Percentiles rank a stretch among this genome's conserved stretches.
Conservation (phyloP, 2,888 invertebrate species). For the Cryptocephalus primarius region DNA sequence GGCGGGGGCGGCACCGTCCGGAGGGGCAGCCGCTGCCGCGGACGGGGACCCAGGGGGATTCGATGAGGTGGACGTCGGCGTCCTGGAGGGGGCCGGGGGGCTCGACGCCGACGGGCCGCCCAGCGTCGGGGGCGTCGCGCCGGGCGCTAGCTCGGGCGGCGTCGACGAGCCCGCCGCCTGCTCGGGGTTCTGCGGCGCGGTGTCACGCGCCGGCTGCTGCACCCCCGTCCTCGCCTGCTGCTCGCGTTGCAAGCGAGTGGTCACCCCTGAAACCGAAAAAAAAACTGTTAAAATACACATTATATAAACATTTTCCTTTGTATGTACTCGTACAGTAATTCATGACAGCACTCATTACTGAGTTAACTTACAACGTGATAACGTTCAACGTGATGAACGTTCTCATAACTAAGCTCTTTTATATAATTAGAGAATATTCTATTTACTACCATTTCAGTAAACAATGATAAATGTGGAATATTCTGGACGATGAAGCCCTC, state of each 20-base stretch:
- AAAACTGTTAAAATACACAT: no score
- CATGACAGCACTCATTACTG: no score
- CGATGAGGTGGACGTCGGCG: constrained; percentile 21
- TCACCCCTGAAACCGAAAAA: constrained; percentile 49
- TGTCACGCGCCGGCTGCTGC: constrained; percentile 20
- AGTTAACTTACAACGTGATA: no score
- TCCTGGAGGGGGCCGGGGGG: background rate
- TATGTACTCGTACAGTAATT: no score
- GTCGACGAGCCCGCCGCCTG: background rate
- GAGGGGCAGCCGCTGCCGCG: constrained; percentile 17
- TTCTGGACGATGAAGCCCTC: no score
- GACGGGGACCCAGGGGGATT: constrained; percentile 22
- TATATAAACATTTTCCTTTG: background rate
- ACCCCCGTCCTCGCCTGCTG: constrained; percentile 57
- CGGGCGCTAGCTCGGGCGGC: background rate
- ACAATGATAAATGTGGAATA: no score
- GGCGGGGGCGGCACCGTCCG: constrained; percentile 7
- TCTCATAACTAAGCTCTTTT: no score
- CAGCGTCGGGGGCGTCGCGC: background rate
- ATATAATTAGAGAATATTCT: no score
- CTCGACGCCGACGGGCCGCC: background rate
- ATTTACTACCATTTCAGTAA: no score
- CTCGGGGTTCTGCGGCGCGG: background rate
- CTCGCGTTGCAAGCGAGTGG: constrained; percentile 73
- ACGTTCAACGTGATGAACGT: no score